A percentile compares a stretch with the other conserved stretches of the same genome.
phyloP scores from a whole-genome alignment of 92 coral and sea anemone species.

The Diadumene lineata region DNA sequence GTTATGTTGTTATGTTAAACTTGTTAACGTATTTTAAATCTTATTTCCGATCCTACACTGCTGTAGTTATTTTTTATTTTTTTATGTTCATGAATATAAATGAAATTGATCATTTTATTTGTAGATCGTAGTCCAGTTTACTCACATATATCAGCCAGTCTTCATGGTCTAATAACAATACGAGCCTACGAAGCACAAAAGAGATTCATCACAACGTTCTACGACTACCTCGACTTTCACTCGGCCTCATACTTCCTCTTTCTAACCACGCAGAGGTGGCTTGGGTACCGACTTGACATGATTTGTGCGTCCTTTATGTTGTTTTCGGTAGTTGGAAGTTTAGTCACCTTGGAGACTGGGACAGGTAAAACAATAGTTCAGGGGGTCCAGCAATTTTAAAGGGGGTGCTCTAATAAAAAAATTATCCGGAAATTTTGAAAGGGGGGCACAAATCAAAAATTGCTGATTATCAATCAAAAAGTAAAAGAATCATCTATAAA shows the following conservation, averaged over 20 bases:
- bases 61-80: too few species aligned
- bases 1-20: too few species aligned
- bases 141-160: slow-evolving; percentile 88
- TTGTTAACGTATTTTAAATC: too few species aligned
- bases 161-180: slow-evolving; percentile 79
- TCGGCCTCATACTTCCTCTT: slow-evolving; percentile 68
- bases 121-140: slow-evolving; percentile 95
- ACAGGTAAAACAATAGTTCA: too few species aligned
- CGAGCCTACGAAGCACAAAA: slow-evolving; percentile 75
- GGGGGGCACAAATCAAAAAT: too few species aligned
- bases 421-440: too few species aligned
- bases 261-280: slow-evolving; percentile 64
- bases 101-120: slow-evolving; percentile 4
- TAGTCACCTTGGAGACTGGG: slow-evolving; percentile 69
- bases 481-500: too few species aligned
- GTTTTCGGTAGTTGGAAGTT: slow-evolving; percentile 48
- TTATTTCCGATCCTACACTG: too few species aligned
- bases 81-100: not conserved
- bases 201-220: slow-evolving; percentile 55
- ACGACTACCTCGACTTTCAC: slow-evolving; percentile 62
- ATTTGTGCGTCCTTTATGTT: slow-evolving; percentile 60
- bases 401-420: too few species aligned
- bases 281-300: slow-evolving; percentile 69
- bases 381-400: too few species aligned
- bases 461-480: too few species aligned